phyloP scores from a whole-genome alignment of 2,797 vertebrate genomes.

The Melanotaenia nigrans region DNA sequence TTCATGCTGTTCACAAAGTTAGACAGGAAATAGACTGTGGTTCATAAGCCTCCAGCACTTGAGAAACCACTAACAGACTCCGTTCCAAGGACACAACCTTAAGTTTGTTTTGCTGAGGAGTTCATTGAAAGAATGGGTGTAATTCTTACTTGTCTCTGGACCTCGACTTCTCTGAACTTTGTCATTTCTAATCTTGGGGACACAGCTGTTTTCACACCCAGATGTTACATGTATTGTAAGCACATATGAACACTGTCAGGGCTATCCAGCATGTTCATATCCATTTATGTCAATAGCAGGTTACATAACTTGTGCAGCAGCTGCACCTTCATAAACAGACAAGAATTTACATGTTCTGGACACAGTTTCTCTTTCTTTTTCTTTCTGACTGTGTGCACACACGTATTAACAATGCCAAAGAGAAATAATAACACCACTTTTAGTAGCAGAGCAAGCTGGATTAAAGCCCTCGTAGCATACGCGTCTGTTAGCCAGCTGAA shows the following conservation, averaged over 20 bases:
- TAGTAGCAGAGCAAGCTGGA: constrained; percentile 11
- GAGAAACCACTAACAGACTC: constrained; percentile 64
- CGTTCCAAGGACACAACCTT: constrained; percentile 74
- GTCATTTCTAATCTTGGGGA: constrained; percentile 60
- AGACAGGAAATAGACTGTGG: constrained; percentile 45
- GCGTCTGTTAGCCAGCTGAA: constrained; percentile 18
- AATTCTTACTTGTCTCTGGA: constrained; percentile 69
- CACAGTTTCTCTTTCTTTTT: constrained; percentile 32
- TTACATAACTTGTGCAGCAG: constrained; percentile 75
- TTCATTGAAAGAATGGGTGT: constrained; percentile 64
- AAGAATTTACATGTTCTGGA: constrained; percentile 77
- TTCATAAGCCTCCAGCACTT: constrained; percentile 45
- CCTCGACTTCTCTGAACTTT: constrained; percentile 56
- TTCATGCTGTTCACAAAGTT: constrained; percentile 44
- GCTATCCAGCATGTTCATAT: constrained; percentile 41
- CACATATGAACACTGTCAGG: constrained; percentile 2
- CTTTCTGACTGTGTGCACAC: constrained; percentile 1
- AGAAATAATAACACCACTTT: constrained; percentile 29
- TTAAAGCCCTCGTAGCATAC: constrained; percentile 30
- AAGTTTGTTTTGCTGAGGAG: constrained; percentile 67
- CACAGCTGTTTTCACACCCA: constrained; percentile 45
- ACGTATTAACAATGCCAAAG: constrained; percentile 32
- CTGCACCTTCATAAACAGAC: constrained; percentile 68
- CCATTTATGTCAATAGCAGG: constrained; percentile 42
- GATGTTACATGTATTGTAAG: background rate